Conservation (phyloP, 2,888 invertebrate genomes). For the Strigamia maritima region DNA sequence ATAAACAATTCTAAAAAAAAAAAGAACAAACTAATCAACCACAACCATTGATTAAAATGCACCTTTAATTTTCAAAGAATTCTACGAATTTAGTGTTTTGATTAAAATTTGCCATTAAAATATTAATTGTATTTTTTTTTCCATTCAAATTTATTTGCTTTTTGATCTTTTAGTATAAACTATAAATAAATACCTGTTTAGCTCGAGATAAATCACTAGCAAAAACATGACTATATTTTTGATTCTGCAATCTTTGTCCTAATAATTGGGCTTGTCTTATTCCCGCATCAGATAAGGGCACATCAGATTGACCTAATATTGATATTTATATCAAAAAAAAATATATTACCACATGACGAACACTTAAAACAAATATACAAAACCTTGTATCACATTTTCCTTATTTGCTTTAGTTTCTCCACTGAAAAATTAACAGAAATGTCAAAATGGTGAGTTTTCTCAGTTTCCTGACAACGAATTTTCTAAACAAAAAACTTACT, state of each 20-base stretch:
- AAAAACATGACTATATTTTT: conserved; percentile 40
- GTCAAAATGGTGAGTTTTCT: background rate
- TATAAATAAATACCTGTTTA: conserved; percentile 35
- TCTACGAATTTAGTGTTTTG: too few species aligned
- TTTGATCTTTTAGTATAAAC: too few species aligned
- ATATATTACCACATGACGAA: background rate
- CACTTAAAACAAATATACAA: background rate
- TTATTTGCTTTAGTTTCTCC: conserved; percentile 42
- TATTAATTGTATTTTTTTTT: too few species aligned
- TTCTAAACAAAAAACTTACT: conserved; percentile 33
- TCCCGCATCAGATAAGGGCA: conserved; percentile 41
- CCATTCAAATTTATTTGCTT: too few species aligned
- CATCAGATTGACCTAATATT: conserved; percentile 40
- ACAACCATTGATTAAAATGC: too few species aligned
- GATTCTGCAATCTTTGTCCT: conserved; percentile 39
- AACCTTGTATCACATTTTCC: conserved; percentile 42
- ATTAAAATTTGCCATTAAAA: too few species aligned
- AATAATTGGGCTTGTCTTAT: conserved; percentile 39
- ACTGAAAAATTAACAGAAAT: conserved; percentile 30
- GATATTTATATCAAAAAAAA: background rate
- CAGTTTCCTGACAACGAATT: background rate
- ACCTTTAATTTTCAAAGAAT: too few species aligned
- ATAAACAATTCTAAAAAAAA: too few species aligned
- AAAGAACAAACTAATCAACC: too few species aligned
- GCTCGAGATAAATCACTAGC: conserved; percentile 41